Evolutionary conservation across 2,888 invertebrate species (phyloP).

Genomic region (Dusona sp.): DNA sequence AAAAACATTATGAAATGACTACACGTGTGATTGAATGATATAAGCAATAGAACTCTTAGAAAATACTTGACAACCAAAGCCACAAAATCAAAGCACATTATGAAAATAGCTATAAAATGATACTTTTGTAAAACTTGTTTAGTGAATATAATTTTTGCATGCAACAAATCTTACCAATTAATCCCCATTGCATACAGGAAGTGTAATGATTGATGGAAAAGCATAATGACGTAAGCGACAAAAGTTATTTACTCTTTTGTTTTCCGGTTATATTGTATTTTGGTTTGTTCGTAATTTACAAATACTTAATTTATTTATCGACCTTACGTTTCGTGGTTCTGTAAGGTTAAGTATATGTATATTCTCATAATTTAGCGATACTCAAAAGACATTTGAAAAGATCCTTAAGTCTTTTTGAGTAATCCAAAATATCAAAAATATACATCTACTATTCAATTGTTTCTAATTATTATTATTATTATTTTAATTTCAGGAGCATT

Average conservation of each 20-base stretch:
- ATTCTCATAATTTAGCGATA: neutral
- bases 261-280: neutral
- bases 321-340: neutral
- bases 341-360: neutral
- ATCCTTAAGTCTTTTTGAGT: neutral
- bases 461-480: neutral
- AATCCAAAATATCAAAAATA: neutral
- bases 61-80: neutral
- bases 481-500: conserved; percentile 74
- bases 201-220: neutral
- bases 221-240: neutral
- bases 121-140: neutral
- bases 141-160: neutral
- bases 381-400: neutral
- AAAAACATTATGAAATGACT: neutral
- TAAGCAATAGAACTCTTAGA: neutral
- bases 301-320: neutral
- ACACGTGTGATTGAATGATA: neutral
- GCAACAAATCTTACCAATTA: neutral
- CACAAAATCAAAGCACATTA: neutral
- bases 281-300: neutral
- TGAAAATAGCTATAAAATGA: neutral
- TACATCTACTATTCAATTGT: neutral
- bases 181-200: neutral
- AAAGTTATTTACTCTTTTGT: conserved; percentile 1